Base-by-base conservation (phyloP, 2,113 vertebrate species). In the Dasyprocta punctata region DNA sequence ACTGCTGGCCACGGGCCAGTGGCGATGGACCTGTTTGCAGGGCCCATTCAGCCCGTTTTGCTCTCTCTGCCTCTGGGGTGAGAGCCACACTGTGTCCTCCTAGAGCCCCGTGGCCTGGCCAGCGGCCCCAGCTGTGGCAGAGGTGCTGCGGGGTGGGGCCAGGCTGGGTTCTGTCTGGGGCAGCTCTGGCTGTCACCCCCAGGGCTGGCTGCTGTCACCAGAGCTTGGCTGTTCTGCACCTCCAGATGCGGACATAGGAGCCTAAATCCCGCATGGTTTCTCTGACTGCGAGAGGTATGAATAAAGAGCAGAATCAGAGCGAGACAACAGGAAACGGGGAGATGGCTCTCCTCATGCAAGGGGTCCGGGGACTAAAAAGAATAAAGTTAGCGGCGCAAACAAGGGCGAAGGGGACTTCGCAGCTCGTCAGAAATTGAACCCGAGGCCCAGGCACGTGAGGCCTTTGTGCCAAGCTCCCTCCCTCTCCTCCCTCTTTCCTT, bases 1-100 rank as follows among this genome's bases (percentile, higher is more conserved):
- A 30, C n/a, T n/a, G 33, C 16, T 38, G 7, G 4, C 44, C n/a
- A 20, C 26, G 36, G 2, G 10, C 12, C 1, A 7, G 4, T 22
- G 36, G 61, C 36, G 73, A 47, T 16, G 38, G 30, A 2, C 33
- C 52, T 71, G 38, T 52, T 60, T 44, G 38, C 1, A 0, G 47
- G n/a, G 22, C 30, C 14, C 9, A n/a, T 19, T 69, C 71, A 12
- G 69, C 10, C 58, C 73, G 12, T 28, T 69, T 60, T 22, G 54
- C 11, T 61, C 36, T 67, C 81, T 58, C 81, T 26, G 38, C 20
- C 88, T 69, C 33, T 14, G 49, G 73, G 49, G 30, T 26, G 19
- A 80, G 41, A 60, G 17, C 60, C 71, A 28, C 9, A 60, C 6
- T 47, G 41, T 6, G 11, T 3, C 14, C 41, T 63, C 28, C 17